Evolutionary conservation across 30 jellyfish, hydroid and myxozoan species (phyloP).

Genomic region (Rhopilema esculentum): DNA sequence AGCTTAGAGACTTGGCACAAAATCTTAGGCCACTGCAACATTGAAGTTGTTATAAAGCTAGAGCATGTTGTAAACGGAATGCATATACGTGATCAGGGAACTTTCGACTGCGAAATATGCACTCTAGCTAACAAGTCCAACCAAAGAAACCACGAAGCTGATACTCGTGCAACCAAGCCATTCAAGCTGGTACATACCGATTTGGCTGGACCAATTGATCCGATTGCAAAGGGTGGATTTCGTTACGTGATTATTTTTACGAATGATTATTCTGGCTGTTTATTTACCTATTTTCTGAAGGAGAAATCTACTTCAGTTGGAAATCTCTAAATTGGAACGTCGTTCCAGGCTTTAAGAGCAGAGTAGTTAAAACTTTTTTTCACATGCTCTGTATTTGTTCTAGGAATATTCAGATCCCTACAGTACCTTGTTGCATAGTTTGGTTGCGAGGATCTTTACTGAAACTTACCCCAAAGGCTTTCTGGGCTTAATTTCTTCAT

Average conservation of each 20-base stretch:
- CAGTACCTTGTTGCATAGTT: no score
- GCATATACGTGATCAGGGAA: slow-evolving; percentile 14
- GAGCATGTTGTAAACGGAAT: slow-evolving; percentile 46
- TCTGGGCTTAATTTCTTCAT: no score
- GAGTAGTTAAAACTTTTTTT: no score
- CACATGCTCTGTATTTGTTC: no score
- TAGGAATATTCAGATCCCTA: no score
- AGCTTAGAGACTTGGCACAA: slow-evolving; percentile 46
- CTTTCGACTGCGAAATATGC: slow-evolving; percentile 54
- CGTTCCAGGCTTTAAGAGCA: no score
- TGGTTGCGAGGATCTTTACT: no score
- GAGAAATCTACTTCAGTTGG: slow-evolving; percentile 15
- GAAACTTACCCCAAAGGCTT: no score
- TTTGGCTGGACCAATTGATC: slow-evolving; percentile 61
- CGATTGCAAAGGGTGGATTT: slow-evolving; percentile 24
- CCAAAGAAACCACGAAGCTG: slow-evolving; percentile 16
- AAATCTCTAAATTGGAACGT: no score
- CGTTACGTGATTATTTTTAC: not conserved
- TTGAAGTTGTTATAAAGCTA: slow-evolving; percentile 44
- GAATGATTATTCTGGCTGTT: slow-evolving; percentile 38
- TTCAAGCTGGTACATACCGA: slow-evolving; percentile 57
- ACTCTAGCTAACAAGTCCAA: not conserved
- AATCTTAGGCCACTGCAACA: slow-evolving; percentile 59
- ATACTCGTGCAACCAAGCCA: slow-evolving; percentile 41
- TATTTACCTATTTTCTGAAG: slow-evolving; percentile 24